Percentiles rank a stretch among this genome's conserved stretches.
phyloP scores from a whole-genome alignment of 2,888 invertebrate species.

The Schrankia costaestrigalis region DNA sequence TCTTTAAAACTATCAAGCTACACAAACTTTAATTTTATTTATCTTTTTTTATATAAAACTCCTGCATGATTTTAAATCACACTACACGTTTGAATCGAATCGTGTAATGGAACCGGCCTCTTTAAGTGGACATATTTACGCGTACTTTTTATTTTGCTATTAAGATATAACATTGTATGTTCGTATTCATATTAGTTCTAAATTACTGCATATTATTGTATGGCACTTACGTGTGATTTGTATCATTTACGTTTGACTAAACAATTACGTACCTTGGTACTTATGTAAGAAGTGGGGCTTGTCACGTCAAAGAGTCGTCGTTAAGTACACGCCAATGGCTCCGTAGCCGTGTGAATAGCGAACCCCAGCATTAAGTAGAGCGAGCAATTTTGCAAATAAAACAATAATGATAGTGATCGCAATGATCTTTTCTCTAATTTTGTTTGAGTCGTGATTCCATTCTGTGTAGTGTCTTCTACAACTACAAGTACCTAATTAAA shows the following conservation, averaged over 20 bases:
- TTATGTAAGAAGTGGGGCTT: conserved; percentile 52
- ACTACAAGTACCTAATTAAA: too few species aligned
- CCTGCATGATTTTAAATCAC: conserved; percentile 6
- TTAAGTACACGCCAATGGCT: conserved; percentile 55
- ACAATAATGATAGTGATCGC: conserved; percentile 63
- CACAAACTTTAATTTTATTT: conserved; percentile 28
- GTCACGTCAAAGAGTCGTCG: conserved; percentile 60
- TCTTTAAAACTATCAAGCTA: conserved; percentile 34
- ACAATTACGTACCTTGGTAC: conserved; percentile 46
- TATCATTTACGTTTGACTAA: conserved; percentile 47
- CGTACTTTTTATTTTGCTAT: too few species aligned
- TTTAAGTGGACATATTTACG: too few species aligned
- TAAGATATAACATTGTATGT: too few species aligned
- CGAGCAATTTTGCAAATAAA: conserved; percentile 67
- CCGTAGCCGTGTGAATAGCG: conserved; percentile 55
- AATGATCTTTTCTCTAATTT: conserved; percentile 60
- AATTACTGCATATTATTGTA: too few species aligned
- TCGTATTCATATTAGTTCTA: too few species aligned
- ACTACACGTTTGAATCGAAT: conserved; percentile 1
- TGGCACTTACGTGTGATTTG: conserved; percentile 28
- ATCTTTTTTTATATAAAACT: too few species aligned
- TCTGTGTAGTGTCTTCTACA: conserved; percentile 6
- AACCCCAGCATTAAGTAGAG: conserved; percentile 51
- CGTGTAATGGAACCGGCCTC: not conserved
- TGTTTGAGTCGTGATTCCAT: conserved; percentile 41